Percentiles rank a stretch among this genome's conserved stretches.
Conservation (phyloP, 2,888 invertebrate genomes). For the Alentia gelatinosa region DNA sequence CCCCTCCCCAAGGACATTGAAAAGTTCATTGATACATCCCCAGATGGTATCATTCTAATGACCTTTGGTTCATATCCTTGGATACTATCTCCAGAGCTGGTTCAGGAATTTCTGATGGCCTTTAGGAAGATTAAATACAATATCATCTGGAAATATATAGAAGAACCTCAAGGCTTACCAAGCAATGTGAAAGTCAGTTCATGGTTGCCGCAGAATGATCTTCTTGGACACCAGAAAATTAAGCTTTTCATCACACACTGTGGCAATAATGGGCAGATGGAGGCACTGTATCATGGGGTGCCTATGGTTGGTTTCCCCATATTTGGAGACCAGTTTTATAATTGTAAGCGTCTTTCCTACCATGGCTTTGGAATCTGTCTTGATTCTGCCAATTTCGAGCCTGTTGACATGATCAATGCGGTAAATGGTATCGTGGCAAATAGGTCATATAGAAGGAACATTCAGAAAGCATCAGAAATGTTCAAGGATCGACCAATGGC, state of each 20-base stretch:
- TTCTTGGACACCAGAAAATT: conserved; percentile 63
- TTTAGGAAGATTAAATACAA: background rate
- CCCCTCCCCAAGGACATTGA: conserved; percentile 55
- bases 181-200: conserved; percentile 9
- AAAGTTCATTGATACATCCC: conserved; percentile 45
- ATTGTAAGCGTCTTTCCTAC: conserved; percentile 60
- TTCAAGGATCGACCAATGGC: conserved; percentile 59
- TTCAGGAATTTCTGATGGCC: background rate
- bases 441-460: conserved; percentile 59
- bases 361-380: conserved; percentile 59
- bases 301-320: conserved; percentile 69
- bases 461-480: conserved; percentile 62
- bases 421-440: conserved; percentile 63
- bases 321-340: conserved; percentile 65
- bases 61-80: conserved; percentile 53
- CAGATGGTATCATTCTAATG: conserved; percentile 51
- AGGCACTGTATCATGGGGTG: conserved; percentile 68
- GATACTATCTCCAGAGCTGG: background rate
- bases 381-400: background rate
- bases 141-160: background rate
- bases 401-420: conserved; percentile 56
- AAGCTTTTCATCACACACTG: conserved; percentile 70
- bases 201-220: conserved; percentile 58
- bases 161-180: conserved; percentile 2
- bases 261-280: conserved; percentile 68